A percentile compares a stretch with the other conserved stretches of the same genome.
Evolutionary conservation across 2,113 vertebrate genomes (phyloP).

Genomic region (Pitta sordida): DNA sequence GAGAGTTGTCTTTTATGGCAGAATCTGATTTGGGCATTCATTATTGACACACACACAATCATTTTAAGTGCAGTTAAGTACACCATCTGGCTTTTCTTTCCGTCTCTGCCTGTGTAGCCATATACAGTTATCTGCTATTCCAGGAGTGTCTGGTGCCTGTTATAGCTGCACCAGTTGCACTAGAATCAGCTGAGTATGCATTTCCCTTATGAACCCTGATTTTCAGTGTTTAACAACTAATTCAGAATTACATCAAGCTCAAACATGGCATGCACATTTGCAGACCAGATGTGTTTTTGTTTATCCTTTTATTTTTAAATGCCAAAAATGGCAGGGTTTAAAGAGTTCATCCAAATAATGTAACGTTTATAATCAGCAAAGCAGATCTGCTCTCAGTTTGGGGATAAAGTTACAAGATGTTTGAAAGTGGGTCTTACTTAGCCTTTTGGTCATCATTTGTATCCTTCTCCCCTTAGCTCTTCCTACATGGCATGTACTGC

Average conservation of each 20-base stretch:
- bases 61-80: constrained; percentile 80
- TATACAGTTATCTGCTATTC: constrained; percentile 71
- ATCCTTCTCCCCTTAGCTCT: neutral
- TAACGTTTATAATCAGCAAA: neutral
- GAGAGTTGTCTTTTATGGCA: constrained; percentile 68
- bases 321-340: constrained; percentile 1
- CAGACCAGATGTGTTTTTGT: constrained; percentile 71
- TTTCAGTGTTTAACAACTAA: constrained; percentile 73
- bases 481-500: neutral
- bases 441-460: neutral
- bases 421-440: neutral
- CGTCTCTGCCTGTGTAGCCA: constrained; percentile 68
- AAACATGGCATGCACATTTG: constrained; percentile 42
- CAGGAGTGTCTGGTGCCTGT: constrained; percentile 71
- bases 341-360: neutral
- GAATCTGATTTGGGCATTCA: constrained; percentile 74
- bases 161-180: constrained; percentile 72
- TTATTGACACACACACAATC: constrained; percentile 77
- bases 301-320: constrained; percentile 68
- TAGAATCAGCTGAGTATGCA: constrained; percentile 73
- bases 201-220: constrained; percentile 74
- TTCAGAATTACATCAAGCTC: constrained; percentile 63
- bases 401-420: neutral
- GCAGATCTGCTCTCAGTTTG: neutral
- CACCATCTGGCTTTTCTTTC: constrained; percentile 81